A percentile compares a stretch with the other conserved stretches of the same genome.
Conservation (phyloP, 2,888 invertebrate genomes). For the Gymnoscelis rufifasciata region DNA sequence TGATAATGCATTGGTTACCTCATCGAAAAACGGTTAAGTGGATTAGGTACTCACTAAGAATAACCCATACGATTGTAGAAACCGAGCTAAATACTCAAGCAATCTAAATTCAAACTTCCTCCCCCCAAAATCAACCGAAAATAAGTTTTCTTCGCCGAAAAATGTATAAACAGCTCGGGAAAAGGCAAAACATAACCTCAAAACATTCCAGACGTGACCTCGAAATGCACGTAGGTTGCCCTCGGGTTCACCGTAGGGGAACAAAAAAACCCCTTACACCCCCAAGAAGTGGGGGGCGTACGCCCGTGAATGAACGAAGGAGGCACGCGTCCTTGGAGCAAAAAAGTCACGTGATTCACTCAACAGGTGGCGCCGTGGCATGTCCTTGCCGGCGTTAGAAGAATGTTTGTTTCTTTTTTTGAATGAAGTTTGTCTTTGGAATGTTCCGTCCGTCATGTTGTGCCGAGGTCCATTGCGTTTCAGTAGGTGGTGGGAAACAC, state of each 20-base stretch:
- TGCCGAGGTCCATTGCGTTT: no score
- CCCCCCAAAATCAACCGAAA: no score
- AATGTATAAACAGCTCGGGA: conserved; percentile 32
- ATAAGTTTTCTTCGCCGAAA: no score
- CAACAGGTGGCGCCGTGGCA: conserved; percentile 76
- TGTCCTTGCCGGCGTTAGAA: conserved; percentile 70
- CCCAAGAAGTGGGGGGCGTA: conserved; percentile 62
- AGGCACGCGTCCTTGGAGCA: conserved; percentile 76
- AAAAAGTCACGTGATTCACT: conserved; percentile 77
- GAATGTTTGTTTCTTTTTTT: conserved; percentile 31
- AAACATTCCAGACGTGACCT: conserved; percentile 74
- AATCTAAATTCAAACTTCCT: no score
- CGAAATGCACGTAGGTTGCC: conserved; percentile 78
- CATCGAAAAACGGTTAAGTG: no score
- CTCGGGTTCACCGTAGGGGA: conserved; percentile 74
- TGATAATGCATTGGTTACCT: no score
- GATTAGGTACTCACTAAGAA: no score
- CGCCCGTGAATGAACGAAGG: conserved; percentile 78
- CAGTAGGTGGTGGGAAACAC: no score
- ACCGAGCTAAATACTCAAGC: no score
- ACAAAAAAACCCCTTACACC: conserved; percentile 73
- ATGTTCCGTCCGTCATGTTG: no score
- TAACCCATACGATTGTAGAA: no score
- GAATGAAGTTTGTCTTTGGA: conserved; percentile 15
- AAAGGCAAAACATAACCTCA: conserved; percentile 66